Conservation (phyloP, 30 jellyfish, hydroid and myxozoan species). For the Aurelia aurita region DNA sequence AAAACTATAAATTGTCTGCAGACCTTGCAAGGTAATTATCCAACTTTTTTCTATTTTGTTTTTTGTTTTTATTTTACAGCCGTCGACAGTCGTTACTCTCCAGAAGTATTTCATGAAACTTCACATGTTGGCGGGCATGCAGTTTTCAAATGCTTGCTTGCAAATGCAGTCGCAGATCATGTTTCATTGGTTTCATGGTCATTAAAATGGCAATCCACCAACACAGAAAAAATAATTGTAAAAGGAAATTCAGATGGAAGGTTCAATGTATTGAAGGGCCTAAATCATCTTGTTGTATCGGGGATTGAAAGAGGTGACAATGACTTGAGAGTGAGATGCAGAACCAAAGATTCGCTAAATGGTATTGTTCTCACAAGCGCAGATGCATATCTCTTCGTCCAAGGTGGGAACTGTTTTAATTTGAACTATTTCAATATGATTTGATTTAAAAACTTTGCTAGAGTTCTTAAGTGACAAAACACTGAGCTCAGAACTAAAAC, state of each 20-base stretch:
- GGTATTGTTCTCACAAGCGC: constrained; percentile 68
- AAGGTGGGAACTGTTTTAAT: constrained; percentile 25
- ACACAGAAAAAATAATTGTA: constrained; percentile 34
- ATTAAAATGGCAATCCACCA: constrained; percentile 48
- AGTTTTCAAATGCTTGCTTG: constrained; percentile 76
- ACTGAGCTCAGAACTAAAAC: too few relatives aligned
- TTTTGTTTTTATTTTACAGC: constrained; percentile 27
- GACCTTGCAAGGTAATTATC: too few relatives aligned
- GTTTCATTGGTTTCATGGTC: constrained; percentile 83
- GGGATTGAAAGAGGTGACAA: constrained; percentile 61
- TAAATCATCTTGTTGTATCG: constrained; percentile 58
- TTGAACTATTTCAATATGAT: too few relatives aligned
- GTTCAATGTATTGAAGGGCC: constrained; percentile 64
- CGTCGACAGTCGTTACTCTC: constrained; percentile 82
- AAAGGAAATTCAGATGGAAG: constrained; percentile 64
- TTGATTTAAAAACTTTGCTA: too few relatives aligned
- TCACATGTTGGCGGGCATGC: constrained; percentile 78
- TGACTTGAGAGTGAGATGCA: constrained; percentile 71
- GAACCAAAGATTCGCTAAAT: constrained; percentile 50
- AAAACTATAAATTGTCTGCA: too few relatives aligned
- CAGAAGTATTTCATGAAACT: constrained; percentile 82
- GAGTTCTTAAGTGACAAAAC: too few relatives aligned
- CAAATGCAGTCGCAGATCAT: constrained; percentile 34
- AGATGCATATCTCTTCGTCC: constrained; percentile 68
- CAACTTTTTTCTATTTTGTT: too few relatives aligned